A percentile compares a stretch with the other conserved stretches of the same genome.
Conservation (phyloP, 2,888 invertebrate species). For the Acronicta alni region DNA sequence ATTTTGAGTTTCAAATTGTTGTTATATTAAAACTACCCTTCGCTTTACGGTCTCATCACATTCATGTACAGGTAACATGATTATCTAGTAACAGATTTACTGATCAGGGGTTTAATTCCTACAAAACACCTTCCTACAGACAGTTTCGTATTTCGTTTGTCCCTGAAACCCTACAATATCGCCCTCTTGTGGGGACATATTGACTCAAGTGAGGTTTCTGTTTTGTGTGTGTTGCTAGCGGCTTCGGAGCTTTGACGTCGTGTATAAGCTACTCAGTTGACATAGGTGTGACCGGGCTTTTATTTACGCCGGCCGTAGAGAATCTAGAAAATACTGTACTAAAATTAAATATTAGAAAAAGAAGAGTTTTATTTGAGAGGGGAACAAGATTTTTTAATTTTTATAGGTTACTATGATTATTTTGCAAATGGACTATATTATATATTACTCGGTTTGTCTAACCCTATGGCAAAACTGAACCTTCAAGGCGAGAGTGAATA, state of each 20-base stretch:
- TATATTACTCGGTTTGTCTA: no score
- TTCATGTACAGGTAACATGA: no score
- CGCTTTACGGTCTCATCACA: no score
- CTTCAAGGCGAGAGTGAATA: no score
- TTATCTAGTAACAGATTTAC: background rate
- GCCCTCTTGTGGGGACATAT: constrained; percentile 70
- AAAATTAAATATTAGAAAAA: background rate
- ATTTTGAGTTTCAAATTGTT: no score
- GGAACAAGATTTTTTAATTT: no score
- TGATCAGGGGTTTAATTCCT: background rate
- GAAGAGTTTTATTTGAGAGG: no score
- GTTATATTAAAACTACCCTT: no score
- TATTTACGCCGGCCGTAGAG: background rate
- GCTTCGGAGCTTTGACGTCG: constrained; percentile 54
- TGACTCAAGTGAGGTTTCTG: constrained; percentile 82
- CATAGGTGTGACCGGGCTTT: constrained; percentile 51
- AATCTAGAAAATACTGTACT: background rate
- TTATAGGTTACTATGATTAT: no score
- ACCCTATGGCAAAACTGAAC: no score
- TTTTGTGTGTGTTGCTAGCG: constrained; percentile 36
- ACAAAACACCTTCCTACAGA: constrained; percentile 6
- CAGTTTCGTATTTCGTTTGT: constrained; percentile 68
- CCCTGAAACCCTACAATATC: constrained; percentile 76
- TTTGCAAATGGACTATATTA: no score
- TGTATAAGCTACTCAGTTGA: constrained; percentile 54